Percentiles rank a stretch among this genome's conserved stretches.
phyloP scores from a whole-genome alignment of 2,888 invertebrate species.

The Dusona sp. region DNA sequence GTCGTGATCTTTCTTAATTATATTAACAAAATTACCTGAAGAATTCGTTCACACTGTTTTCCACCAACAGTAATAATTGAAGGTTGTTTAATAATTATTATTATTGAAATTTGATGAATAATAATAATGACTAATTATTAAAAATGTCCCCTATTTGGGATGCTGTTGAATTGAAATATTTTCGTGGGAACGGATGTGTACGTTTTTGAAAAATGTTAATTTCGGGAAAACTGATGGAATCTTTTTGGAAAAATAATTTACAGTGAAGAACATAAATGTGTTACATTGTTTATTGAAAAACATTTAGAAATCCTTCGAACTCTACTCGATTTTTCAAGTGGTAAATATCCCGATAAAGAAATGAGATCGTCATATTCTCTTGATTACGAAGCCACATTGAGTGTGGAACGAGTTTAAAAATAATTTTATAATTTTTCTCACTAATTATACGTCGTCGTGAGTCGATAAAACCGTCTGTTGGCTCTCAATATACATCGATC shows the following conservation, averaged over 20 bases:
- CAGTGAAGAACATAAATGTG: neutral
- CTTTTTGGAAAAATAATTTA: neutral
- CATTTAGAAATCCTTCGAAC: neutral
- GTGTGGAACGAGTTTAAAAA: neutral
- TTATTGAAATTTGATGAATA: neutral
- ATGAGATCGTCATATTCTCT: neutral
- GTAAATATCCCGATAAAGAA: neutral
- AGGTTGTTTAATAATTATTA: neutral
- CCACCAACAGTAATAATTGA: neutral
- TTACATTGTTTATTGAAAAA: neutral
- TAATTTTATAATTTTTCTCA: slow-evolving; percentile 40
- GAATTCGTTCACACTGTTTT: neutral
- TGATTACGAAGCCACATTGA: neutral
- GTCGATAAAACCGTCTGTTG: slow-evolving; percentile 34
- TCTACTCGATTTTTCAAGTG: neutral
- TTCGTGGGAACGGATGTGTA: too few species aligned
- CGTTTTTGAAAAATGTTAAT: too few species aligned
- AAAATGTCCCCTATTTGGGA: too few species aligned
- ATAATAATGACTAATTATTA: neutral
- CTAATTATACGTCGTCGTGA: slow-evolving; percentile 46
- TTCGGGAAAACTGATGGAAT: too few species aligned
- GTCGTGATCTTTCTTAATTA: slow-evolving; percentile 1
- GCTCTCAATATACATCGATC: slow-evolving; percentile 20
- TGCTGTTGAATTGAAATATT: too few species aligned
- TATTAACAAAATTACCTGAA: slow-evolving; percentile 23